Percentiles rank a stretch among this genome's conserved stretches.
Conservation (phyloP, 2,888 invertebrate genomes). For the Sarcophaga rosellei region DNA sequence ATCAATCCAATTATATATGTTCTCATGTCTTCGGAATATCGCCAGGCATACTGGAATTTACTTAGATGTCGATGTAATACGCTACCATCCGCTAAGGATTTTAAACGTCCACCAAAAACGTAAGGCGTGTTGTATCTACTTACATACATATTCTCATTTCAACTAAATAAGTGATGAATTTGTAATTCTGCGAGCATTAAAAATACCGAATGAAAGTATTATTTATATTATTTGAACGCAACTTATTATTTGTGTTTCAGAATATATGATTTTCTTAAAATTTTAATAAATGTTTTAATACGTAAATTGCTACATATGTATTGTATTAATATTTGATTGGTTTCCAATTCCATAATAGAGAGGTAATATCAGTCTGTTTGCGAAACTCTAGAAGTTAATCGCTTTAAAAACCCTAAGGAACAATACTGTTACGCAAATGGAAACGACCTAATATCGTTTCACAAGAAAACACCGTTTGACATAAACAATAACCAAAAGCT, state of each 20-base stretch:
- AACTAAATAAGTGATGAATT: not conserved
- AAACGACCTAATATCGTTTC: no score
- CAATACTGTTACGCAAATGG: no score
- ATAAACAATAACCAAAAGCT: no score
- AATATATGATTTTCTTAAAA: not conserved
- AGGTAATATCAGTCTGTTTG: no score
- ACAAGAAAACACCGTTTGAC: no score
- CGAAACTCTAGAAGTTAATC: no score
- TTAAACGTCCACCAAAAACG: constrained; percentile 71
- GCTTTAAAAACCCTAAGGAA: no score
- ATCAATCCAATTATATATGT: constrained; percentile 97
- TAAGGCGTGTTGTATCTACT: constrained; percentile 52
- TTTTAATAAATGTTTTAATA: not conserved
- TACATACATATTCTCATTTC: not conserved
- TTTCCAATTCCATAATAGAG: no score
- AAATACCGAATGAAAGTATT: not conserved
- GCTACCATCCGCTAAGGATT: constrained; percentile 63
- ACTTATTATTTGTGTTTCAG: not conserved
- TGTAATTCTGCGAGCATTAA: not conserved
- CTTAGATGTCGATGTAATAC: constrained; percentile 83
- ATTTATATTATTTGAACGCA: not conserved
- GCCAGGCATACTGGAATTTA: constrained; percentile 92
- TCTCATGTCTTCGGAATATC: constrained; percentile 95
- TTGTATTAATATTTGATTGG: no score
- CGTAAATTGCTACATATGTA: no score